phyloP scores from a whole-genome alignment of 2,113 vertebrate species.

The Carlito syrichta region DNA sequence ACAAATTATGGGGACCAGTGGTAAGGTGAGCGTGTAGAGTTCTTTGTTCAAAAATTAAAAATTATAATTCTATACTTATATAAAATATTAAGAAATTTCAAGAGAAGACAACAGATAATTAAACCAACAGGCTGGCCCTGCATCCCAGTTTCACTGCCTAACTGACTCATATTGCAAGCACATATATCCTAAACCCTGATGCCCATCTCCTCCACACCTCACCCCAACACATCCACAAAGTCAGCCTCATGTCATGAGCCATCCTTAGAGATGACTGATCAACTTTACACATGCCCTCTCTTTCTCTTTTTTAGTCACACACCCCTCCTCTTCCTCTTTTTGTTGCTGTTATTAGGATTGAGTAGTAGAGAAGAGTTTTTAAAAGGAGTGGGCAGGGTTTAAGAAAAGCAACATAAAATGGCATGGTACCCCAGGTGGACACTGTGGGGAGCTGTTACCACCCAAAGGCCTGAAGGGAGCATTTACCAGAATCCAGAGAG shows the following conservation, averaged over 20 bases:
- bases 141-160: not conserved
- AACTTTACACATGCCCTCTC: too few relatives aligned
- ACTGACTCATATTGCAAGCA: not conserved
- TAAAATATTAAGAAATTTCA: not conserved
- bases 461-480: not conserved
- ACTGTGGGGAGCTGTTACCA: not conserved
- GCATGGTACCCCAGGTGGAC: not conserved
- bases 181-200: not conserved
- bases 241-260: not conserved
- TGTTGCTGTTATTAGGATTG: not conserved
- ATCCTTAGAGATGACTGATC: not conserved
- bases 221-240: not conserved
- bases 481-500: not conserved
- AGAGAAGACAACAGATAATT: not conserved
- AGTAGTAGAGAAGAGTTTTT: not conserved
- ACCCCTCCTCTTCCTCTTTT: accelerated
- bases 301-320: not conserved
- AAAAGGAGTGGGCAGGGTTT: not conserved
- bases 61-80: not conserved
- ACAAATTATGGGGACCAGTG: not conserved
- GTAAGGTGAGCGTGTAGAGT: not conserved
- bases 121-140: not conserved
- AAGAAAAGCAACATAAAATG: not conserved
- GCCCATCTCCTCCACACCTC: accelerated
- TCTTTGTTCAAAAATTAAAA: not conserved